Base-by-base conservation (phyloP, 1,140 invertebrate genomes). In the Matsumurasca onukii region DNA sequence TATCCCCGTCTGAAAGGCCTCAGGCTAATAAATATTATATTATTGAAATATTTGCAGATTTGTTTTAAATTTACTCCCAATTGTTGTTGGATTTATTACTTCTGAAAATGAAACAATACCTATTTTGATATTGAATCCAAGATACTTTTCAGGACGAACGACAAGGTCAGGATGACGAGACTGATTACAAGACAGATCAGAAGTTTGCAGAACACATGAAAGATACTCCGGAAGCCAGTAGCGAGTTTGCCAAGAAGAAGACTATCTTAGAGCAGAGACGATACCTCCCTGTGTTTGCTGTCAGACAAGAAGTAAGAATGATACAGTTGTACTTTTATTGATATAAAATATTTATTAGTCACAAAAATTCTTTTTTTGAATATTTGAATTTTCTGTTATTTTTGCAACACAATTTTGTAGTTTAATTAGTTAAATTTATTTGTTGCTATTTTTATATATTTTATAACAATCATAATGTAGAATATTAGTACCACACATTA, bases 181-280 rank as follows among this genome's bases (percentile, higher is more conserved):
- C 87, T 9, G 91, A 94, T 77, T 94, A 89, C 75, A 91, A 88
- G 78, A 87, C 89, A 31, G 92, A 91, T 69, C 97, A 99, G 76
- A 97, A 98, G 78, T 99, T 98, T 83, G 96, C 97, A 0, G 91
- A 97, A 71, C 95, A 99, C 75, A 92, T 99, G 87, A 88, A 88
- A 72, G 85, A 86, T 48, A 78, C 83, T 59, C 78, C 83, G 1
- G 86, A 93, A 76, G 90, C 91, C 1, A 87, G 88, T 22, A 95
- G 93, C 72, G 92, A 98, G 30, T 98, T 98, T 83, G 90, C 95
- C 1, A 91, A 87, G 73, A 91, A 93, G 76, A 94, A 93, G 76
- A 86, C 91, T 0, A 90, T 99, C 49, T 80, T 82, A 0, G 89
- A 98, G 77, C 98, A 99, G 77, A 81, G 98, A 31, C 85, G 95